Evolutionary conservation across 2,113 vertebrate genomes (phyloP).

Genomic region (Prunella fulvescens): DNA sequence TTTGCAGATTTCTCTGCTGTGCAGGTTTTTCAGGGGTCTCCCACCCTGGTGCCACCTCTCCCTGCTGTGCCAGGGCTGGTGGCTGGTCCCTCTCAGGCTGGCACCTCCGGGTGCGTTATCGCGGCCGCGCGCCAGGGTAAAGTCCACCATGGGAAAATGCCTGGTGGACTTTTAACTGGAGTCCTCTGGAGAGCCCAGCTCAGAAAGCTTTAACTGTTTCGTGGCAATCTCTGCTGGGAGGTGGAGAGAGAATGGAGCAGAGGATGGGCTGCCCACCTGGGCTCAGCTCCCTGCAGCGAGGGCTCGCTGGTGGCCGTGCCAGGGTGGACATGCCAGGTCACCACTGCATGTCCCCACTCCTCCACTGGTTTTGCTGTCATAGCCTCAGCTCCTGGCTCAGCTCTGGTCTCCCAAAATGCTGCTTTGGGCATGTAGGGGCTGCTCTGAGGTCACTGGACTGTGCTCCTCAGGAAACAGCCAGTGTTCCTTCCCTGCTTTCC

Average conservation of each 20-base stretch:
- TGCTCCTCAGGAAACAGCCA: neutral
- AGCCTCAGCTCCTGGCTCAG: neutral
- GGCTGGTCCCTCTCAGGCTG: neutral
- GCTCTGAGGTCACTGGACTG: neutral
- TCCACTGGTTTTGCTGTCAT: neutral
- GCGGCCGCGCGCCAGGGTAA: neutral
- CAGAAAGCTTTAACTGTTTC: constrained; percentile 31
- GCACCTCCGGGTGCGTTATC: neutral
- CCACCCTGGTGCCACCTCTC: fast-evolving
- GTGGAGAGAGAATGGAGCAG: fast-evolving
- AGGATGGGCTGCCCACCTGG: neutral
- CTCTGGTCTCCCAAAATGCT: neutral
- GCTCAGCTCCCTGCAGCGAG: neutral
- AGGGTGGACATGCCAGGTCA: fast-evolving
- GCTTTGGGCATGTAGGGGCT: neutral
- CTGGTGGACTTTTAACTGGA: constrained; percentile 44
- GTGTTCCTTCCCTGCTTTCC: neutral
- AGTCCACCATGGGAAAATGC: constrained; percentile 41
- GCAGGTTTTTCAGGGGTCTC: neutral
- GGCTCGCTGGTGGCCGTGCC: fast-evolving
- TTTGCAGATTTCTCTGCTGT: neutral
- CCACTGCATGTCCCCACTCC: fast-evolving
- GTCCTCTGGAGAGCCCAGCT: neutral
- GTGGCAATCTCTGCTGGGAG: neutral
- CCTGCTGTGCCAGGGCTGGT: neutral